Base-by-base conservation (phyloP, 2,888 invertebrate species). In the Apamea sordens region DNA sequence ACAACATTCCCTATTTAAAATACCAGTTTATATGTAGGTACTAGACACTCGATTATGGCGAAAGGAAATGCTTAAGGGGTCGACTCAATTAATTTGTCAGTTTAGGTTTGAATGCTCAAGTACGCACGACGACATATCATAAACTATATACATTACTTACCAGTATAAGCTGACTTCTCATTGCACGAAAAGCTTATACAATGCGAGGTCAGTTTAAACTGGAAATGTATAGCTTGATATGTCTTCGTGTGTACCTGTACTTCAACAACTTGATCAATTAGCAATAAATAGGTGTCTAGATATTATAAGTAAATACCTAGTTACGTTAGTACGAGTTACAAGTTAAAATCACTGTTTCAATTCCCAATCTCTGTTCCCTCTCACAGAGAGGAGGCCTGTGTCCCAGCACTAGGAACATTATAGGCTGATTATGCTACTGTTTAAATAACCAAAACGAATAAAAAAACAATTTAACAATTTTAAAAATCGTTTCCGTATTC, bases 1-100 rank as follows among this genome's bases (percentile, higher is more conserved):
- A 78, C 80, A 79, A 87, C 84, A 86, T 83, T 88, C 85, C 68
- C 79, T 81, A 79, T 71, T 56, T 68, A 59, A 65, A 78, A 69
- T 77, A 68, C 75, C 64, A 65, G 79, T 81, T 74, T 73, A 68
- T 69, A 68, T 15, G 41, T 71, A 65, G 68, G 53, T 76, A 73
- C 53, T 28, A 65, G 65, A 73, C 3, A 72, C 72, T 79, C 47
- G 68, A 77, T 65, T 71, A 80, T 79, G 74, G 63, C 73, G 85
- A 80, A 84, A 86, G 76, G 68, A 69, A 87, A 70, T 63, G 61
- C 64, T 13, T 73, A 74, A 86, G 64, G 83, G 72, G 84, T 83
- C 50, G 47, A 69, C 32, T 41, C 13, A 41, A 77, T 83, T 77
- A 79, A 79, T 75, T 83, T 73, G 64, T 75, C 21, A 83, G 76